Evolutionary conservation across 2,797 vertebrate species (phyloP).

Genomic region (Pseudocheirus occidentalis): DNA sequence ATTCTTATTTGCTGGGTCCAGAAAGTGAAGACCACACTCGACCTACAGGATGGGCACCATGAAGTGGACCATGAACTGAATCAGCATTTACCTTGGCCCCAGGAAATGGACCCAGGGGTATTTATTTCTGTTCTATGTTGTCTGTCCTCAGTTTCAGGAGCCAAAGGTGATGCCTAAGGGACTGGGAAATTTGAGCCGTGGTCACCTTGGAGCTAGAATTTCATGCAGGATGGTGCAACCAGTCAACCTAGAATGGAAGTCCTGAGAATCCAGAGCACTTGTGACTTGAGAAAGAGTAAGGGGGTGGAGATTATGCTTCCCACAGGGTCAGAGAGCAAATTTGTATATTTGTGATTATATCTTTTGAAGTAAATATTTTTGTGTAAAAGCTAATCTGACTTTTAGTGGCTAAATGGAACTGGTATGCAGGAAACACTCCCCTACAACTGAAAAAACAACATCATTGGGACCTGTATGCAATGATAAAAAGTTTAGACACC

Average conservation of each 20-base stretch:
- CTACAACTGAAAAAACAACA: neutral
- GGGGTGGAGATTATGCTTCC: neutral
- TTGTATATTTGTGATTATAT: neutral
- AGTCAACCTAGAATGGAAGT: neutral
- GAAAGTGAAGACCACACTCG: neutral
- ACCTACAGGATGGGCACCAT: neutral
- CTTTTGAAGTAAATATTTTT: neutral
- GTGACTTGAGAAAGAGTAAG: neutral
- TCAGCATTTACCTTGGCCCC: neutral
- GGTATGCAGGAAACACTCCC: neutral
- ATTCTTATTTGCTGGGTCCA: neutral
- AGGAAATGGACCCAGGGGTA: neutral
- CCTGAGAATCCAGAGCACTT: neutral
- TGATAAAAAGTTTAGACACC: neutral
- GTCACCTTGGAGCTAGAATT: neutral
- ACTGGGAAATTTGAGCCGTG: neutral
- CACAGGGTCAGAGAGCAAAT: neutral
- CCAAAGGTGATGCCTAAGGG: neutral
- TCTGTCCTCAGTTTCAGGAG: neutral
- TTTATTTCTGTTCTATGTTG: neutral
- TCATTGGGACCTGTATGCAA: neutral
- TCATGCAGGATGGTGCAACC: neutral
- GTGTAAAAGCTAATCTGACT: neutral
- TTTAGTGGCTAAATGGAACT: neutral
- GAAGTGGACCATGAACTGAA: neutral